Conservation (phyloP, 2,797 vertebrate genomes). For the Pseudomugil gertrudae region DNA sequence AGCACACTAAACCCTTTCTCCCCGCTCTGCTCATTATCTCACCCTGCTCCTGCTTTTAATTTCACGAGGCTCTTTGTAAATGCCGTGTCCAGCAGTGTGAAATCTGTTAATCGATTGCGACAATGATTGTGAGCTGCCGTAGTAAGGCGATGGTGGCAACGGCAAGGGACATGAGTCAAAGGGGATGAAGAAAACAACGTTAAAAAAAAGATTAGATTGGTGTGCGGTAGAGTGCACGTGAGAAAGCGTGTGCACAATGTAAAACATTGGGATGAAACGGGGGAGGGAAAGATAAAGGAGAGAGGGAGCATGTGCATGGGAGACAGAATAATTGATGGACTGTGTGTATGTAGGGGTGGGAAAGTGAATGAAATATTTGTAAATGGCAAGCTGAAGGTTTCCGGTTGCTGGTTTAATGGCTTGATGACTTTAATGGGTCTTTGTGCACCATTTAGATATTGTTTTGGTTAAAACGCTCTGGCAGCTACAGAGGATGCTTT, state of each 20-base stretch:
- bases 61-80: slow-evolving; percentile 49
- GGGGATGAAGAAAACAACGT: background rate
- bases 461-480: slow-evolving; percentile 69
- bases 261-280: slow-evolving; percentile 26
- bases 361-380: slow-evolving; percentile 55
- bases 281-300: slow-evolving; percentile 38
- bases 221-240: slow-evolving; percentile 36
- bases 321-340: slow-evolving; percentile 25
- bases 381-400: slow-evolving; percentile 61
- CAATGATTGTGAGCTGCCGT: slow-evolving; percentile 46
- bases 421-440: slow-evolving; percentile 68
- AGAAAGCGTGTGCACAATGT: slow-evolving; percentile 28
- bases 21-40: slow-evolving; percentile 22
- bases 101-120: slow-evolving; percentile 64
- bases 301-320: slow-evolving; percentile 33
- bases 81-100: slow-evolving; percentile 38
- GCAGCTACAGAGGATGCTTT: slow-evolving; percentile 56
- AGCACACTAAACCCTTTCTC: slow-evolving; percentile 17
- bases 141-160: slow-evolving; percentile 9
- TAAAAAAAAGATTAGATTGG: slow-evolving; percentile 20
- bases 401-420: slow-evolving; percentile 59
- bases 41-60: slow-evolving; percentile 34
- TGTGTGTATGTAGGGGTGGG: background rate
- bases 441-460: slow-evolving; percentile 68
- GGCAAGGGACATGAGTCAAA: background rate